Base-by-base conservation (phyloP, 2,113 vertebrate species). In the Spermophilus dauricus region DNA sequence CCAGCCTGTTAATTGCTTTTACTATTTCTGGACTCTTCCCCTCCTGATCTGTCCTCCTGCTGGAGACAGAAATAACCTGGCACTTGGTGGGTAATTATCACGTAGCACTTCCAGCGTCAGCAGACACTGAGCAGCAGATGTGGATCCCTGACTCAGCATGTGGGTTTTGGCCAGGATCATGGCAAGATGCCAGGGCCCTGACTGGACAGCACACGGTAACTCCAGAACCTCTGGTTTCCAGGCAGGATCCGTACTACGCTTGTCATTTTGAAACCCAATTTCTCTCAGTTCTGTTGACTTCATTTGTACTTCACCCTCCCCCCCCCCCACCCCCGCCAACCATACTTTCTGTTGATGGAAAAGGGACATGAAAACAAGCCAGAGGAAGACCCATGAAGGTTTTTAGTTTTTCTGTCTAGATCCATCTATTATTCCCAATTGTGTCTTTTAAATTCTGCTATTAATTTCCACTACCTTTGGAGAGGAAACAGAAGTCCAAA, bases 11-110 rank as follows among this genome's bases (percentile, higher is more conserved):
- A 97, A 97, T 97, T 97, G 95, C 86, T 96, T 97, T 92, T 97
- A 93, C 97, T 98, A 78, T 98, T 98, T 97, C 95, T 97, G 95
- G 95, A 93, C 76, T 93, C 89, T 97, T 91, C 86, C 89, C 76
- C 80, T 97, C 95, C 92, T 94, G 96, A 75, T 94, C 85, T 58
- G 56, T 95, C 95, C 94, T 97, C 82, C 93, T 91, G 97, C 69
- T 89, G n/a, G 65, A 93, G 97, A 97, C 95, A 95, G 97, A 98
- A 96, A 98, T 98, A 97, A 96, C 94, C 95, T 69, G 82, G 91
- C 80, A 39, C 93, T 97, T 48, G 56, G 95, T 37, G 80, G 83
- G 75, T 91, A 83, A 98, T 98, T 95, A 98, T 34, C 17, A 0
- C 2, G 0, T 14, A 90, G 85, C 69, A 67, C 77, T 87, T 95